These are phyloP conservation scores for Epicampocera succincta DNA, from an alignment of 2,888 invertebrate genomes.

Conservation along the genomic window DNA sequence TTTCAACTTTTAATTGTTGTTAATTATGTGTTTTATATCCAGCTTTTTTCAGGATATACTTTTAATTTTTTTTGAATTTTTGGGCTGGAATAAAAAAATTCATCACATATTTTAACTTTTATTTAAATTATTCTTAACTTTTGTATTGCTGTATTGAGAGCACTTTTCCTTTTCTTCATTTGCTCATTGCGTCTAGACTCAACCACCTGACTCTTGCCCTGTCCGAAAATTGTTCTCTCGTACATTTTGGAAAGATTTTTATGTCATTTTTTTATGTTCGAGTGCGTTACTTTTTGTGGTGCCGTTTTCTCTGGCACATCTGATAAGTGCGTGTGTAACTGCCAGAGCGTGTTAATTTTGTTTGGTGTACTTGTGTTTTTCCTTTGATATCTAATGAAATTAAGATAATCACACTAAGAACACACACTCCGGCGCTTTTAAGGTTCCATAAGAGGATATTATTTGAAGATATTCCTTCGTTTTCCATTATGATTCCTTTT, in stretches of 20 bases:
- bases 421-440: conserved; percentile 7
- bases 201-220: too few relatives aligned
- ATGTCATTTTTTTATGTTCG: conserved; percentile 16
- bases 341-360: neutral
- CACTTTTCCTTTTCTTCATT: too few relatives aligned
- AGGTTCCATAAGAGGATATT: neutral
- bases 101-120: too few relatives aligned
- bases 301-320: neutral
- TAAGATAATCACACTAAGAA: conserved; percentile 31
- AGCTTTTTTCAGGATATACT: too few relatives aligned
- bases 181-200: too few relatives aligned
- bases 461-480: conserved; percentile 27
- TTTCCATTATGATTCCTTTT: conserved; percentile 10
- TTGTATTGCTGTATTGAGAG: too few relatives aligned
- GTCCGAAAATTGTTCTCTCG: too few relatives aligned
- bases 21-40: too few relatives aligned
- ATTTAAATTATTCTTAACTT: too few relatives aligned
- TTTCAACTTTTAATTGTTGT: too few relatives aligned
- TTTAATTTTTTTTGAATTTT: too few relatives aligned
- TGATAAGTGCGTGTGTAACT: conserved; percentile 11
- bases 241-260: neutral
- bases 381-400: conserved; percentile 45
- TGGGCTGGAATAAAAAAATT: too few relatives aligned
- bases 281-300: conserved; percentile 12
- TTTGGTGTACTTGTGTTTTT: conserved; percentile 4